A percentile compares a stretch with the other conserved stretches of the same genome.
These are phyloP conservation scores for Macrocentrus cingulum DNA, from an alignment of 1,140 invertebrate genomes.

Conservation along the genomic window DNA sequence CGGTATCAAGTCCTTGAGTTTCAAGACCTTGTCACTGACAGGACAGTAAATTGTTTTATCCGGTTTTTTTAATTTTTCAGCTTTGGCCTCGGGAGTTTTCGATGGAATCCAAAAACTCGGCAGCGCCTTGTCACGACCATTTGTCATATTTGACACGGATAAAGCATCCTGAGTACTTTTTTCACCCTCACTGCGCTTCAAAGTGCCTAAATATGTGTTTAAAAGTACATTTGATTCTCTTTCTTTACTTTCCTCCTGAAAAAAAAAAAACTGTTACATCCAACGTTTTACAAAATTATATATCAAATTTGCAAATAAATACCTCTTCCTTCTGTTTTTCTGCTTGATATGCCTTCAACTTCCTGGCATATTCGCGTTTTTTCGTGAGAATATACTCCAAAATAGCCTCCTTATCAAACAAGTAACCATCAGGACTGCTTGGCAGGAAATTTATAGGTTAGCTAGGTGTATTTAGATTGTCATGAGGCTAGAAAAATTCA, in stretches of 20 bases:
- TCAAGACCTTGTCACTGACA: conserved; percentile 86
- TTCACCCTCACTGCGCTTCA: conserved; percentile 72
- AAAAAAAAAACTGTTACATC: no score
- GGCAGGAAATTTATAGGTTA: conserved; percentile 36
- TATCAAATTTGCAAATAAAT: no score
- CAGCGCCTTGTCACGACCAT: conserved; percentile 70
- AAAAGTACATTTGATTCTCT: conserved; percentile 70
- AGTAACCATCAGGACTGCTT: conserved; percentile 89
- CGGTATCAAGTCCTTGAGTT: conserved; percentile 89
- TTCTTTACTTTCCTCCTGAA: conserved; percentile 63
- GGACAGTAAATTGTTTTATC: conserved; percentile 92
- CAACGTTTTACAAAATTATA: no score
- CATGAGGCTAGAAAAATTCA: conserved; percentile 24
- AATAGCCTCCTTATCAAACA: conserved; percentile 98
- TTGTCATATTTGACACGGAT: conserved; percentile 78
- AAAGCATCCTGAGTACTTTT: conserved; percentile 33
- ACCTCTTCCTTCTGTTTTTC: conserved; percentile 76
- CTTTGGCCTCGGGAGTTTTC: conserved; percentile 83
- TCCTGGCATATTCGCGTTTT: conserved; percentile 87
- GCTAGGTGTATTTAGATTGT: no score
- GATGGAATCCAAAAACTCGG: conserved; percentile 98
- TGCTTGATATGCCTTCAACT: conserved; percentile 92
- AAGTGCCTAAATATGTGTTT: conserved; percentile 73
- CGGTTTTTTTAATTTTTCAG: conserved; percentile 77
- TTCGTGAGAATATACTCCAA: conserved; percentile 94